Percentiles rank a stretch among this genome's conserved stretches.
phyloP scores from a whole-genome alignment of 2,113 vertebrate species.

The Dasypus novemcinctus region DNA sequence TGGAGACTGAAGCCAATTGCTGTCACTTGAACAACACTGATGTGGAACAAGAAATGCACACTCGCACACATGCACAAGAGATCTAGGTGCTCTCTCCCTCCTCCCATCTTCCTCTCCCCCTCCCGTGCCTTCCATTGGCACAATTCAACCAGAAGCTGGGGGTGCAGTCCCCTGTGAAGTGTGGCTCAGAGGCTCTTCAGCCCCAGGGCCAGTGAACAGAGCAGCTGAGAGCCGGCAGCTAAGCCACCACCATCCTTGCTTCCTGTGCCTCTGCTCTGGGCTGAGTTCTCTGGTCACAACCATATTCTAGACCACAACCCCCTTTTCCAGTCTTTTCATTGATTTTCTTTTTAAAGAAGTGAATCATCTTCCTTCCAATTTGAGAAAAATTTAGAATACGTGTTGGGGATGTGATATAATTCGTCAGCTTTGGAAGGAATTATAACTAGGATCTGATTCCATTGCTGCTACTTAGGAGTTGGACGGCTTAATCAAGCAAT shows the following conservation, averaged over 20 bases:
- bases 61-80: too few relatives aligned
- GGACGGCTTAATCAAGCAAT: not conserved
- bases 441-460: not conserved
- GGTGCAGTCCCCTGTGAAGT: accelerated
- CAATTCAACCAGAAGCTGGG: not conserved
- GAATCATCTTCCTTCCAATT: too few relatives aligned
- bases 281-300: accelerated
- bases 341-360: not conserved
- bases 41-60: not conserved
- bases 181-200: accelerated
- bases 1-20: accelerated
- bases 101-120: not conserved
- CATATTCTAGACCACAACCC: accelerated
- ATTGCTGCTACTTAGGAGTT: too few relatives aligned
- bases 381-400: accelerated
- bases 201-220: not conserved
- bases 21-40: too few relatives aligned
- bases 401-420: accelerated
- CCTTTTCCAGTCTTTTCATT: not conserved
- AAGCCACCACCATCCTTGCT: not conserved
- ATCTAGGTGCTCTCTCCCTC: accelerated
- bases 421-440: accelerated
- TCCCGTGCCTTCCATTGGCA: not conserved
- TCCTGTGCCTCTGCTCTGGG: not conserved
- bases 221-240: accelerated